Conservation (phyloP, 2,113 vertebrate species). For the Sebastes schlegelii region DNA sequence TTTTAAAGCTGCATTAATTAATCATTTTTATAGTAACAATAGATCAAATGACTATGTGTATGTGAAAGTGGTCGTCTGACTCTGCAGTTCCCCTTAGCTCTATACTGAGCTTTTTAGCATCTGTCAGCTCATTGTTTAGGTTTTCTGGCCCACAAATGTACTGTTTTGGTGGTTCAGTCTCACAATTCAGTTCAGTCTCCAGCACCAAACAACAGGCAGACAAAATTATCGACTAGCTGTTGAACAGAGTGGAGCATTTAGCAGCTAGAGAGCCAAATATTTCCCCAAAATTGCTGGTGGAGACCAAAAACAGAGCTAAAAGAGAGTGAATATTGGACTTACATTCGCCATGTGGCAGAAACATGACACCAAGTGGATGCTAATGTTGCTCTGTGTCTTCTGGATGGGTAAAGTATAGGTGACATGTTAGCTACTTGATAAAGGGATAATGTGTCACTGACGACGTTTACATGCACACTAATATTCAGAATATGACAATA, state of each 20-base stretch:
- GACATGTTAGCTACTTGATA: not conserved
- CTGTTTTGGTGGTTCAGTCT: not conserved
- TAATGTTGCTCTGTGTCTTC: not conserved
- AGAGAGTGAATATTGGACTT: too few species aligned
- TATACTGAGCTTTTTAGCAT: not conserved
- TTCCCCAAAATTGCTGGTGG: too few species aligned
- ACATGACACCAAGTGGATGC: not conserved
- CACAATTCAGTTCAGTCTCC: not conserved
- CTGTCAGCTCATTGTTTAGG: not conserved
- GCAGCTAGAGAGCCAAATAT: not conserved
- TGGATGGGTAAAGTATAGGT: not conserved
- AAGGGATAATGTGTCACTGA: not conserved
- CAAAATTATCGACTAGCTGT: not conserved
- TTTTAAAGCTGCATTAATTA: not conserved
- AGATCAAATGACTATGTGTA: not conserved
- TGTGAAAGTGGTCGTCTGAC: not conserved
- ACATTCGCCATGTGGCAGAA: too few species aligned
- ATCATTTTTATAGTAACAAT: not conserved
- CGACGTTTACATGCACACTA: too few species aligned
- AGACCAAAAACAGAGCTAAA: too few species aligned
- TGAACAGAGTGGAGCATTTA: not conserved
- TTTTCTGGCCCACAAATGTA: not conserved
- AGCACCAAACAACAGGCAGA: not conserved
- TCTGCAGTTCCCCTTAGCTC: too few species aligned
- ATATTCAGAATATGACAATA: too few species aligned